Percentiles rank a stretch among this genome's conserved stretches.
Conservation (phyloP, 2,888 invertebrate species). For the Perizoma flavofasciatum region DNA sequence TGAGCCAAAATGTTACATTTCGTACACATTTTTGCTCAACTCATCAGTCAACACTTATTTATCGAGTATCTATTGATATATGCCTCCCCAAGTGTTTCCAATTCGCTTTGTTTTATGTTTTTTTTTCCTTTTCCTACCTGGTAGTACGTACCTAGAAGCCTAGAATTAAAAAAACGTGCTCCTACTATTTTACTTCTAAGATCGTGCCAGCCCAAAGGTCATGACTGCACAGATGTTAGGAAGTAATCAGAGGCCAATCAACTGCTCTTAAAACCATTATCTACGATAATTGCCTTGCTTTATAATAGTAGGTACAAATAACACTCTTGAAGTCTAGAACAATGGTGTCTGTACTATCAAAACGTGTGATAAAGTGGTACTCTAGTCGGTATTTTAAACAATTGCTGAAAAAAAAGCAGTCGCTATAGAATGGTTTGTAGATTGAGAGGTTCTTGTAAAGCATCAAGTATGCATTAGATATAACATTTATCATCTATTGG, state of each 20-base stretch:
- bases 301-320: slow-evolving; percentile 45
- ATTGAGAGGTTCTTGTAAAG: slow-evolving; percentile 2
- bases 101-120: too few species aligned
- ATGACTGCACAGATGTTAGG: slow-evolving; percentile 62
- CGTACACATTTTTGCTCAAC: too few species aligned
- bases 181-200: slow-evolving; percentile 20
- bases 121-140: too few species aligned
- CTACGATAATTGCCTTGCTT: slow-evolving; percentile 56
- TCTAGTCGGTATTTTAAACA: slow-evolving; percentile 12
- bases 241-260: slow-evolving; percentile 77
- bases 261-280: slow-evolving; percentile 64
- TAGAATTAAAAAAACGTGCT: slow-evolving; percentile 7
- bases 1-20: too few species aligned
- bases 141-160: too few species aligned
- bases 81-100: too few species aligned
- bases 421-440: background rate
- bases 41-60: too few species aligned
- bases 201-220: slow-evolving; percentile 54
- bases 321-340: slow-evolving; percentile 31
- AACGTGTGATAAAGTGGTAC: slow-evolving; percentile 24
- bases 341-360: slow-evolving; percentile 31
- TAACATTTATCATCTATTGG: too few species aligned
- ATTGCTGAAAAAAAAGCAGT: slow-evolving; percentile 13
- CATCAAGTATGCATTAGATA: background rate
- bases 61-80: too few species aligned